These are phyloP conservation scores for Eupithecia centaureata DNA, from an alignment of 2,888 invertebrate species.

Conservation along the genomic window DNA sequence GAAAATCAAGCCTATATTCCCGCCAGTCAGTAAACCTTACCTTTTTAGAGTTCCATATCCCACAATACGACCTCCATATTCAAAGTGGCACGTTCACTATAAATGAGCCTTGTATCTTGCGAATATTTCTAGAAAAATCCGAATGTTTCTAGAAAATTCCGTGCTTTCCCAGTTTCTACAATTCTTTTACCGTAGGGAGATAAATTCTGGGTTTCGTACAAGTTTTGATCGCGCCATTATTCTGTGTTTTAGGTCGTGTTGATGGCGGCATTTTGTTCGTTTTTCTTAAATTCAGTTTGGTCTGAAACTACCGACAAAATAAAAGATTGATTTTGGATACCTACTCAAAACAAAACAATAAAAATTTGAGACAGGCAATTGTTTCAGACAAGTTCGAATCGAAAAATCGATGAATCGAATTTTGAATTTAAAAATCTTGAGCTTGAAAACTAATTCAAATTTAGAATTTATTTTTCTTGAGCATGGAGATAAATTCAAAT, in stretches of 20 bases:
- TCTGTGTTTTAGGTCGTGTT: slow-evolving; percentile 22
- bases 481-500: too few relatives aligned
- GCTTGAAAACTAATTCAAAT: too few relatives aligned
- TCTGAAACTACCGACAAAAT: too few relatives aligned
- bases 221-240: slow-evolving; percentile 26
- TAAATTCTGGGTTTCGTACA: slow-evolving; percentile 26
- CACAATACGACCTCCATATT: slow-evolving; percentile 28
- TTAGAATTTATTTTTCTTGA: too few relatives aligned
- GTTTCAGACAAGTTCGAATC: too few relatives aligned
- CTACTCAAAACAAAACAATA: too few relatives aligned
- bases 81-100: slow-evolving; percentile 39
- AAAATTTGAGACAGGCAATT: too few relatives aligned
- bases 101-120: slow-evolving; percentile 48
- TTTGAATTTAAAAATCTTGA: too few relatives aligned
- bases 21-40: slow-evolving; percentile 23
- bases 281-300: too few relatives aligned
- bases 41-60: slow-evolving; percentile 14
- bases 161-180: slow-evolving; percentile 26
- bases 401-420: too few relatives aligned
- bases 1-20: slow-evolving; percentile 7
- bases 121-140: slow-evolving; percentile 38
- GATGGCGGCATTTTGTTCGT: slow-evolving; percentile 14
- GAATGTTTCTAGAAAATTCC: slow-evolving; percentile 43
- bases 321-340: too few relatives aligned
- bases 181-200: slow-evolving; percentile 23